Base-by-base conservation (phyloP, 2,888 invertebrate species). In the Trichopoda pennipes region DNA sequence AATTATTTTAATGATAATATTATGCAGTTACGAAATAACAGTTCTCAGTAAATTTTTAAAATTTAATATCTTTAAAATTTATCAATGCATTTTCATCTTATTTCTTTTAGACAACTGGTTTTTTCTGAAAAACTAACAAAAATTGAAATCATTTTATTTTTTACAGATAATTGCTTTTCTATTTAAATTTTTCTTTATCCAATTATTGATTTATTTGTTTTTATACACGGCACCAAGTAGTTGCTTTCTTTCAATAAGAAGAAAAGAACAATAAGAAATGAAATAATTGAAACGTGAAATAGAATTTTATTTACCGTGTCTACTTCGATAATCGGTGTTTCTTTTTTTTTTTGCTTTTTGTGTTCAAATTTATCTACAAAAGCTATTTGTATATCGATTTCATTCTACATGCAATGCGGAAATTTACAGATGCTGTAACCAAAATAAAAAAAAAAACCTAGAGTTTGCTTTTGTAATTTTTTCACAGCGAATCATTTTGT, bases 111-210 rank as follows among this genome's bases (percentile, higher is more conserved):
- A 16, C 12, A 42, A 42, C 42, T 42, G 1, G 1, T 42, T 42
- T 9, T 42, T 42, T 1, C 42, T 6, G 1, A 28, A 28, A 28
- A 28, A 28, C 28, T 16, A 58, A 32, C 55, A 28, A 81, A 66
- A 76, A 76, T 76, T 70, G 80, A 80, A 76, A 80, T 42, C 61
- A 74, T 14, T 68, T 72, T 74, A 55, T 53, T 72, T n/a, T 60
- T 42, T 58, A 66, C 56, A 66, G 7, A 9, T 47, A 32, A 60
- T 53, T 63, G 56, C 38, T 21, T 44, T 69, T 38, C 16, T 3
- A 47, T 58, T 55, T 49, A 23, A n/a, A 38, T 23, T 23, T 49
- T 61, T 64, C 28, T 12, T 58, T 28, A 74, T 14, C 35, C 49
- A 51, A 61, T 56, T 73, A 72, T 77, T 72, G 63, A 28, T 68